Evolutionary conservation across 2,113 vertebrate species (phyloP), one percentile per base, ranked within the genome.

Genomic region (Cyphotilapia sp.): DNA sequence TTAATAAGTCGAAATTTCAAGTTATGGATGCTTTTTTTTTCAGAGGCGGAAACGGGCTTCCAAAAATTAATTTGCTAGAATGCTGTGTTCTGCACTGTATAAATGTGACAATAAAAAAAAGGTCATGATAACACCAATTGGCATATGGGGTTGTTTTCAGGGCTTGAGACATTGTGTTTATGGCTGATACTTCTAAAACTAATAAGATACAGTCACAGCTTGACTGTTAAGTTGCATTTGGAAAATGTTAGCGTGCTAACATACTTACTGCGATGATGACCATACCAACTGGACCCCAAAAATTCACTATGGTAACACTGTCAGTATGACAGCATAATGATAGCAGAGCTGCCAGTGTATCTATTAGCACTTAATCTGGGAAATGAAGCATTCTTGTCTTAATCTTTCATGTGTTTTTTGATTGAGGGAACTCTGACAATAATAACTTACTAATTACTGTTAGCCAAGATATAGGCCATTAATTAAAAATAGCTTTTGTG

Each of bases 11-110:
- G 0, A 31, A 61, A 61, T 61, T 61, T 61, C 57, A 31, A 61
- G 57, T 31, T 61, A 61, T 61, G 29, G 29, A 61, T 61, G 57
- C 29, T 61, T 61, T 61, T 56, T 9, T 61, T 33, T 59, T 6
- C 56, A 59, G 27, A 59, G 29, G 29, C 3, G 0, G 16, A 61
- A 61, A 61, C 3, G 0, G 16, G 29, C 2, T 61, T 61, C 57
- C 29, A 33, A 61, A 61, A 33, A 33, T 61, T 61, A 0, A 71
- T 71, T 71, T 71, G 35, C 35, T 71, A 14, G 12, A 22, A 24
- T 71, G 2, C 2, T 14, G 5, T 71, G 12, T 74, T 74, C 14
- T 45, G 40, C 22, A 27, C 22, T 45, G 38, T 27, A 74, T 10
- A 17, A 74, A 45, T 0, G 66, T 16, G 13, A 45, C n/a, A 45